phyloP scores from a whole-genome alignment of 2,797 vertebrate genomes.

The Heterohyrax brucei region DNA sequence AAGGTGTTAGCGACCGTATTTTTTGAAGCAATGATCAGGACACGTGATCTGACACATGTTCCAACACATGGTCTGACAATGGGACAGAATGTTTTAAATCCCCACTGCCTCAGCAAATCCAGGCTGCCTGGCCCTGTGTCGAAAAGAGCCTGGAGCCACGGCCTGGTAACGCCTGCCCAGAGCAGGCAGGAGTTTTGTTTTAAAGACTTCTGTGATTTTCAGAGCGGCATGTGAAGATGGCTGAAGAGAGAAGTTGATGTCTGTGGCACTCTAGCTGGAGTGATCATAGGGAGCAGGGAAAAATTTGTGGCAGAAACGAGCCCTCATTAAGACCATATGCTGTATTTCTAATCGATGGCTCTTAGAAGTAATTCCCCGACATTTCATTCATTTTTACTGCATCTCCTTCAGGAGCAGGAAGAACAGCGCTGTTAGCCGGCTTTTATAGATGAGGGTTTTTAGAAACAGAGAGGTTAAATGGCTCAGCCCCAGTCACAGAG shows the following conservation, averaged over 20 bases:
- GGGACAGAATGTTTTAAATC: conserved; percentile 81
- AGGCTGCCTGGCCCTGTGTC: conserved; percentile 24
- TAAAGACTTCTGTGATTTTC: conserved; percentile 64
- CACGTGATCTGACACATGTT: conserved; percentile 82
- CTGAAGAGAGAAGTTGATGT: conserved; percentile 71
- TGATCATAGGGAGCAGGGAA: conserved; percentile 72
- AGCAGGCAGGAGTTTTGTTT: conserved; percentile 49
- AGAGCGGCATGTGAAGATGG: conserved; percentile 60
- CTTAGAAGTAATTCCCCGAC: conserved; percentile 85
- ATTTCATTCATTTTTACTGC: conserved; percentile 87
- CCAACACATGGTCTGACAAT: conserved; percentile 82
- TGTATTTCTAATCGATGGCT: conserved; percentile 86
- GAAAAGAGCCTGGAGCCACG: conserved; percentile 13
- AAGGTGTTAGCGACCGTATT: conserved; percentile 84
- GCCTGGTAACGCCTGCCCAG: not conserved
- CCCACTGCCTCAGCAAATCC: not conserved
- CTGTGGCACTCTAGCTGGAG: conserved; percentile 50
- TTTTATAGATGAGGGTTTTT: conserved; percentile 83
- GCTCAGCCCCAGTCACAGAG: conserved; percentile 82
- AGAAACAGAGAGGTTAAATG: conserved; percentile 86
- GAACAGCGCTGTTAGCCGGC: conserved; percentile 72
- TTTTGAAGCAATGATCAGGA: conserved; percentile 78
- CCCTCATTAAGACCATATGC: conserved; percentile 87
- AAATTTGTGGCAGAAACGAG: conserved; percentile 84
- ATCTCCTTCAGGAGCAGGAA: conserved; percentile 83